Conservation (phyloP, 2,113 vertebrate genomes). For the Rhynchopsitta pachyrhyncha region DNA sequence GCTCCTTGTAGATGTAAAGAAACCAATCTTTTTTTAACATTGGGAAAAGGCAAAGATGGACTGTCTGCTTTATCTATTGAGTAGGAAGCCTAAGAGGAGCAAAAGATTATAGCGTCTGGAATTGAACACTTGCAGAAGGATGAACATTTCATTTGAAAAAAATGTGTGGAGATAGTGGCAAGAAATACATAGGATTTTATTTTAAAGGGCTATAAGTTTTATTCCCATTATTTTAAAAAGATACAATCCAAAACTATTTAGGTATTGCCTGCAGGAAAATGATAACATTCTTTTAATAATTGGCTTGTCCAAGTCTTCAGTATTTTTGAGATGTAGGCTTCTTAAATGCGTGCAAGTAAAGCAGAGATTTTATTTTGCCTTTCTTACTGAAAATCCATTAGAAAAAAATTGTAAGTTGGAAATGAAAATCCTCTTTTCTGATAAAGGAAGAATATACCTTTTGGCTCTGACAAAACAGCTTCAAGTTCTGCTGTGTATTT, state of each 20-base stretch:
- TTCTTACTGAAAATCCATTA: not conserved
- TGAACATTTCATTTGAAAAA: not conserved
- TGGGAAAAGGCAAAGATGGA: not conserved
- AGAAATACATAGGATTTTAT: not conserved
- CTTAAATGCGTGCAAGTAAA: not conserved
- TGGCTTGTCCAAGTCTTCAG: not conserved
- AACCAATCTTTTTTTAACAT: not conserved
- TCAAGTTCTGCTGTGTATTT: not conserved
- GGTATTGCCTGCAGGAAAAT: conserved; percentile 11
- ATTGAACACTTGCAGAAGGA: not conserved
- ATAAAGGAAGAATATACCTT: not conserved
- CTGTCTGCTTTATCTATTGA: not conserved
- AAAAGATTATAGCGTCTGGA: not conserved
- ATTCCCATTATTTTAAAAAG: conserved; percentile 44
- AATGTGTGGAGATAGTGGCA: not conserved
- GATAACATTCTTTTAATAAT: conserved; percentile 22
- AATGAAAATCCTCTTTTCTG: conserved; percentile 22
- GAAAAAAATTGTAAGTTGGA: not conserved
- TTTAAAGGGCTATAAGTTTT: not conserved
- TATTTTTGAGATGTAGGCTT: not conserved
- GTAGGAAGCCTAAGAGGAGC: not conserved
- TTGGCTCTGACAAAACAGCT: not conserved
- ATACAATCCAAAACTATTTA: not conserved
- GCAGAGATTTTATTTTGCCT: not conserved
- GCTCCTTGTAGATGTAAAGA: not conserved